Evolutionary conservation across 2,797 vertebrate species (phyloP), one percentile per base, ranked within the genome.

Genomic region (Fratercula arctica): DNA sequence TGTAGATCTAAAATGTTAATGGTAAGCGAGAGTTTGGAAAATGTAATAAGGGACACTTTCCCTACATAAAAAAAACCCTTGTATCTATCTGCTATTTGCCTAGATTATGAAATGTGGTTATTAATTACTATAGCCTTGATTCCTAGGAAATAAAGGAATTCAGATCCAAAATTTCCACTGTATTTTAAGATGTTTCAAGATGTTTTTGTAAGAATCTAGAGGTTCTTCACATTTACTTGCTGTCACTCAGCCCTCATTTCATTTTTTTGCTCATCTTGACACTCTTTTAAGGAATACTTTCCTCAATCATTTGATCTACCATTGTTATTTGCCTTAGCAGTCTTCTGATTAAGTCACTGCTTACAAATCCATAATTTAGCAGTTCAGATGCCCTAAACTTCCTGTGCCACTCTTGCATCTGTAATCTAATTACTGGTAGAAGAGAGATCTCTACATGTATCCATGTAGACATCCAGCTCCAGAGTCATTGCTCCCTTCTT

Each of bases 21-120:
- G 24, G 61, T 53, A 95, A 89, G 90, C 45, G 93, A 90, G 82
- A 91, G 84, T 94, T 96, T 90, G 46, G 64, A 85, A 94, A 81
- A 78, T 89, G 28, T 69, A 94, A 57, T 80, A 85, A 83, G 7
- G 48, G 46, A 41, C 26, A 41, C 12, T 76, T 91, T 87, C 76
- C n/a, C 64, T 59, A 21, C 35, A 82, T 28, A 69, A 86, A 95
- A 66, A 81, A 66, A 81, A 26, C 54, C 54, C 45, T 61, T 67
- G 28, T 87, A 85, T 81, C 33, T 85, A 31, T 83, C 41, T 81
- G 25, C n/a, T 81, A 37, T 94, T 95, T 96, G 26, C 21, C 37
- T 87, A 37, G 29, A 67, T 66, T 87, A 50, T 80, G 50, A 95
- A 92, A 93, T 41, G 23, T 67, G 35, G 16, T 61, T 50, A 63